Conservation (phyloP, 2,797 vertebrate species). For the Tokudaia muenninki region DNA sequence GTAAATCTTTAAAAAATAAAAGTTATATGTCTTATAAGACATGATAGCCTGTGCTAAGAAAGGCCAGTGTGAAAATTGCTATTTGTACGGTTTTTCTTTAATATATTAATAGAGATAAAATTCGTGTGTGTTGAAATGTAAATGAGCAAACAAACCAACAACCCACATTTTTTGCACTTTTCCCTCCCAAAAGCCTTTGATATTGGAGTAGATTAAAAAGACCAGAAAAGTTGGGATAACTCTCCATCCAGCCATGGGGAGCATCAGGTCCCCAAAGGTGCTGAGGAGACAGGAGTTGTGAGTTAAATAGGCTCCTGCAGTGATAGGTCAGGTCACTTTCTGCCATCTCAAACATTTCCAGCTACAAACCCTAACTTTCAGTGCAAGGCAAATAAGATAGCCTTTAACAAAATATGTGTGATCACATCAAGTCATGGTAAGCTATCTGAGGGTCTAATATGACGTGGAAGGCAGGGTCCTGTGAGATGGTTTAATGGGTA, state of each 20-base stretch:
- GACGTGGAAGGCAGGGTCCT: background rate
- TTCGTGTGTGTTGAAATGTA: constrained; percentile 1
- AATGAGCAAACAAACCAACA: background rate
- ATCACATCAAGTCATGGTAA: background rate
- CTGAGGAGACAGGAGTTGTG: background rate
- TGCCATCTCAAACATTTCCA: background rate
- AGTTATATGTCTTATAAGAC: background rate
- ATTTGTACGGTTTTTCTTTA: background rate
- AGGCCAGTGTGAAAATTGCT: background rate
- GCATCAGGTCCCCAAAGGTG: background rate
- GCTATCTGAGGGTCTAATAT: background rate
- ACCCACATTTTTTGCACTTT: background rate
- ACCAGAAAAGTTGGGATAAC: background rate
- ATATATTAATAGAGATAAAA: constrained; percentile 22
- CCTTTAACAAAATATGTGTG: background rate
- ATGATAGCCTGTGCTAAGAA: background rate
- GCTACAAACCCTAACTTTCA: constrained; percentile 14
- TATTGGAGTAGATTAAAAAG: background rate
- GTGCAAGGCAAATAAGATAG: background rate
- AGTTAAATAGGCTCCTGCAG: background rate
- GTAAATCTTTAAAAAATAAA: too few species aligned
- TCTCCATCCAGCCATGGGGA: background rate
- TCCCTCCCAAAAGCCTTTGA: background rate
- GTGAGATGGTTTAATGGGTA: background rate
- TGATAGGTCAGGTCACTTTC: background rate